These are phyloP conservation scores for Hypanus sabinus DNA, from an alignment of 2,113 vertebrate genomes.

Conservation along the genomic window DNA sequence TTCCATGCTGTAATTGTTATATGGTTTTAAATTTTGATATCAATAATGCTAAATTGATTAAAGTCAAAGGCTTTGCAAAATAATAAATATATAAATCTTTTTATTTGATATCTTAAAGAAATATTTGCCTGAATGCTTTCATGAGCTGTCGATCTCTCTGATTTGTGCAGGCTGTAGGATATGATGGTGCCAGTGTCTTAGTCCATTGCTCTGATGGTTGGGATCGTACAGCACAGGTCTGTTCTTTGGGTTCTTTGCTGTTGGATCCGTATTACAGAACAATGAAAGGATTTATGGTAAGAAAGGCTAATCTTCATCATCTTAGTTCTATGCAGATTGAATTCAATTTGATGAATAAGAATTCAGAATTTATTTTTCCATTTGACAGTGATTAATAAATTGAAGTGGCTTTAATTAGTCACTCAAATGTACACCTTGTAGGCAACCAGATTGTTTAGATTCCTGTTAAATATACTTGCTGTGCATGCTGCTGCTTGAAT, in stretches of 20 bases:
- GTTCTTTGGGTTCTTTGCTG: slow-evolving; percentile 79
- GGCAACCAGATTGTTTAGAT: neutral
- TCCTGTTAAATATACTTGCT: neutral
- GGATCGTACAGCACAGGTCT: slow-evolving; percentile 95
- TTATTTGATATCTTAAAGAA: neutral
- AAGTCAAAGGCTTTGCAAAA: neutral
- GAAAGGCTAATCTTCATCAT: slow-evolving; percentile 29
- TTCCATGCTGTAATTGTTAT: no score
- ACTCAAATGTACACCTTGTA: neutral
- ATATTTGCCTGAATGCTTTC: neutral
- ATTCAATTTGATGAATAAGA: slow-evolving; percentile 1
- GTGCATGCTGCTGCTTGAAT: neutral
- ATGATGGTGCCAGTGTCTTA: slow-evolving; percentile 82
- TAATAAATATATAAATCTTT: neutral
- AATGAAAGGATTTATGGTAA: slow-evolving; percentile 92
- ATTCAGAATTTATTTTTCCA: neutral
- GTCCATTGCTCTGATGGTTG: slow-evolving; percentile 97
- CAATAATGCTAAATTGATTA: no score
- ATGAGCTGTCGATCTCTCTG: neutral
- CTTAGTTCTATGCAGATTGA: no score
- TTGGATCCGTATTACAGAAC: slow-evolving; percentile 94
- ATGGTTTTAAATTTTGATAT: neutral
- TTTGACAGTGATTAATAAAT: neutral
- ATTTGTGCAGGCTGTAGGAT: slow-evolving; percentile 68
- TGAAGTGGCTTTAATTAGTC: neutral